Evolutionary conservation across 35 echinoderm and acorn worm species (phyloP).

Genomic region (Chiridota heheva): DNA sequence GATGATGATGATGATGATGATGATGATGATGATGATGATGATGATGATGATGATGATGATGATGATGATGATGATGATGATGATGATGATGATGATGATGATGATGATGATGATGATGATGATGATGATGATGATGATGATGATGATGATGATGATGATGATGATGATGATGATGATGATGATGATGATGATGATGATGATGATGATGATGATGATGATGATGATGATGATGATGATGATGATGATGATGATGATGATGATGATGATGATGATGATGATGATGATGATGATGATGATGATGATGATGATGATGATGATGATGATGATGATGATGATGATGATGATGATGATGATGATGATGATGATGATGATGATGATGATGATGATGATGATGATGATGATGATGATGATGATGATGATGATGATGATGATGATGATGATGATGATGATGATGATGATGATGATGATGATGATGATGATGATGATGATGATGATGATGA

Average conservation of each 20-base stretch:
- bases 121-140: neutral
- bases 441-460: neutral
- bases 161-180: neutral
- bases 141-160: conserved; percentile 8
- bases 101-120: neutral
- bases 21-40: neutral
- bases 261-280: neutral
- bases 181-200: neutral
- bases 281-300: neutral
- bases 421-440: neutral
- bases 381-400: neutral
- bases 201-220: neutral
- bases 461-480: neutral
- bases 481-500: neutral
- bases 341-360: neutral
- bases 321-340: neutral
- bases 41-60: neutral
- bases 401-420: neutral
- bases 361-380: neutral
- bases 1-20: neutral
- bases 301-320: neutral
- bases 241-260: neutral
- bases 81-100: neutral
- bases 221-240: neutral
- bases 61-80: neutral